Base-by-base conservation (phyloP, 2,888 invertebrate genomes). In the Hetaerina titia region DNA sequence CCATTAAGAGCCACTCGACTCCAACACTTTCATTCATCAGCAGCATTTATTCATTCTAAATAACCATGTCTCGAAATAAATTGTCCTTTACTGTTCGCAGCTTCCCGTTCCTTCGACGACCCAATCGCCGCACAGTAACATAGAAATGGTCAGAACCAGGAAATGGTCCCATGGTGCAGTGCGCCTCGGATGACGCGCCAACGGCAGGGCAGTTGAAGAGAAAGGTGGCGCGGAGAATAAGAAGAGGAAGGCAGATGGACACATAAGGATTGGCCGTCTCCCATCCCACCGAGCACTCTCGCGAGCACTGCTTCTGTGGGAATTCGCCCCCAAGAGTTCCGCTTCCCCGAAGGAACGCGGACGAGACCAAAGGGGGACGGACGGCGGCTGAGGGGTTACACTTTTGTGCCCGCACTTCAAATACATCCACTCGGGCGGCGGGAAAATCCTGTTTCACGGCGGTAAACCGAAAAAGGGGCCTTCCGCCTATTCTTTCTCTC, bases 311-410 rank as follows among this genome's bases (percentile, higher is more conserved):
- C 13, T 31, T 81, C 25, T 81, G 31, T 81, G 81, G 81, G 81
- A 81, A 81, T 81, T 81, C 81, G 81, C 11, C 69, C 81, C 13
- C 31, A 81, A 81, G 81, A 81, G 81, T 31, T 81, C 81, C 81
- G 81, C 81, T 81, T 81, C 81, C 81, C 25, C 81, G 81, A 81
- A 81, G 81, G 81, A 81, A 81, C 81, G 81, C 81, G 81, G 81
- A 81, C 81, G 81, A 15, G 81, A 81, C 81, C 81, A 31, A 81
- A 81, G 81, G n/a, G 8, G 69, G n/a, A 13, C 69, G 69, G 7
- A 22, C 69, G 69, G 7, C 69, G 69, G n/a, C 7, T 22, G 22
- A n/a, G 69, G 69, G 69, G 22, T n/a, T n/a, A 81, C 25, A 81
- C 81, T 81, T 81, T 31, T 25, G 81, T 81, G 31, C 81, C 81